Percentiles rank a stretch among this genome's conserved stretches.
phyloP scores from a whole-genome alignment of 1,140 invertebrate genomes.

The Trichonephila clavipes region DNA sequence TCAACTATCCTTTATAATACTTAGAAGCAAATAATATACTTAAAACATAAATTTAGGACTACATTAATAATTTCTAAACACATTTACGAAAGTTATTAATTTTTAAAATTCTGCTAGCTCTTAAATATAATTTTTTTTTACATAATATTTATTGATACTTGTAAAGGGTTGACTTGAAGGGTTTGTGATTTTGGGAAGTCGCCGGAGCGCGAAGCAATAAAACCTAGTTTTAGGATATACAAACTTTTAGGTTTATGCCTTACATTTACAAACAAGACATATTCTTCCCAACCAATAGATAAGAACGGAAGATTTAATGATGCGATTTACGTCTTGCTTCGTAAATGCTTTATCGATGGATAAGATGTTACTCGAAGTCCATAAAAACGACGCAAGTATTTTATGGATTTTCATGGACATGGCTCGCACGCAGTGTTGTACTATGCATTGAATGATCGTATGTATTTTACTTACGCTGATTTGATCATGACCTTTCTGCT shows the following conservation, averaged over 20 bases:
- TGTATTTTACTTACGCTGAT: not conserved
- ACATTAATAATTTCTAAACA: too few relatives aligned
- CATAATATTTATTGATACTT: too few relatives aligned
- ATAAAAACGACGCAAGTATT: not conserved
- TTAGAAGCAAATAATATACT: too few relatives aligned
- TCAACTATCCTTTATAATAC: too few relatives aligned
- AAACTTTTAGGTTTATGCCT: not conserved
- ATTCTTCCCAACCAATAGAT: not conserved
- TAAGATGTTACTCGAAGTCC: not conserved
- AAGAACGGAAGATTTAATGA: not conserved
- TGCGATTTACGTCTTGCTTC: conserved; percentile 3
- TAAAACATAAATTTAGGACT: too few relatives aligned
- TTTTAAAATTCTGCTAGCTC: too few relatives aligned
- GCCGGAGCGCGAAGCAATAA: not conserved
- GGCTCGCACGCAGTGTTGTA: not conserved
- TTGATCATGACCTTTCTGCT: too few relatives aligned
- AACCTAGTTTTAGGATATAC: not conserved
- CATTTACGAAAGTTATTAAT: too few relatives aligned
- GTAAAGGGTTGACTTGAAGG: not conserved
- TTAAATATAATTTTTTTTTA: too few relatives aligned
- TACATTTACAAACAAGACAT: not conserved
- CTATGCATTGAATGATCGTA: not conserved
- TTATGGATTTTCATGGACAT: not conserved
- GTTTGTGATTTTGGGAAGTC: not conserved
- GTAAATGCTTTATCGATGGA: not conserved